Base-by-base conservation (phyloP, 2,797 vertebrate genomes). In the Gymnoscopelus microlampas region DNA sequence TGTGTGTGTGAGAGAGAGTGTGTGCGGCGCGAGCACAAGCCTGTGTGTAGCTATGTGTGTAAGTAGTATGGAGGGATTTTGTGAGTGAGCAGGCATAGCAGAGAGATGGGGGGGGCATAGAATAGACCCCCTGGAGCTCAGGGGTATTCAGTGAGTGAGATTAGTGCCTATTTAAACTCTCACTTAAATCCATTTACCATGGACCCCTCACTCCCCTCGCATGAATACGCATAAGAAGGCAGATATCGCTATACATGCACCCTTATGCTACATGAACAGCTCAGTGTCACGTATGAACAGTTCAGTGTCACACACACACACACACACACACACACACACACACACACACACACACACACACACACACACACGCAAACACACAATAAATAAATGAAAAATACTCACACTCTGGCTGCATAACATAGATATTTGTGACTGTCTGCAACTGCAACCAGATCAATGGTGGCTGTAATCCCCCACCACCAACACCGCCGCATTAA, bases 91-190 rank as follows among this genome's bases (percentile, higher is more conserved):
- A 23, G 29, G 29, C 4, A 12, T 11, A 11, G 19, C 26, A 8
- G 61, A 51, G 61, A 60, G 23, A 9, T 19, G 54, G 32, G 6
- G 14, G 73, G 48, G 65, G 61, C 53, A 70, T 57, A 39, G 62
- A 74, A 19, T 68, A 79, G 85, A 85, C 88, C 88, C 84, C 88
- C 85, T 81, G 89, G 86, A 75, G 88, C 74, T 91, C 81, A 72
- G 49, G 77, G 82, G 88, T 91, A 85, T 92, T 93, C 78, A 83
- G 77, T n/a, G 63, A 72, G 76, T 71, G 70, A 91, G 88, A 91
- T 92, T 88, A 91, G 84, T 56, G 83, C 70, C 85, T 87, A 81
- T 90, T 91, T 91, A 91, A 88, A 94, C 88, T 88, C 84, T 88
- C 83, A 76, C 85, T 90, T 88, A 77, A 87, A 87, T 81, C 85